Base-by-base conservation (phyloP, 2,888 invertebrate species). In the Polyommatus iphigenia region DNA sequence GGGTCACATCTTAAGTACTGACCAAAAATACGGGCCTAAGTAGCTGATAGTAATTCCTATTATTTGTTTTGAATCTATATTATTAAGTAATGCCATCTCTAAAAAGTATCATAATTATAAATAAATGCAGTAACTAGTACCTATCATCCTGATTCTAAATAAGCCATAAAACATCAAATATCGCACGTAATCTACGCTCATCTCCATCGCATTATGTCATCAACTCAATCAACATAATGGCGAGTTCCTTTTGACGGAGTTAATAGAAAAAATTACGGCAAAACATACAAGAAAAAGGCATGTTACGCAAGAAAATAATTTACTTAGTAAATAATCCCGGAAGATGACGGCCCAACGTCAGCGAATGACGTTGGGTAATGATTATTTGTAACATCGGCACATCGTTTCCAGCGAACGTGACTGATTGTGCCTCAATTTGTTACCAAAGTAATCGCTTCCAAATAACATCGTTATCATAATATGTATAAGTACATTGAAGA, bases 351-450 rank as follows among this genome's bases (percentile, higher is more conserved):
- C 8, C 24, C 41, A 54, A 54, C 73, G 73, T 73, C 59, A 71
- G 50, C 71, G 20, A 73, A 72, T 57, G 57, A 36, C 57, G 20
- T 78, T 78, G 72, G 24, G 78, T 24, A 78, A 78, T 57, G 24
- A 59, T 78, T 78, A 46, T 78, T 79, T 78, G 80, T 79, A 78
- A 77, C 79, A 80, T 78, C 78, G 62, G 79, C 76, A 76, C 57
- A 67, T 80, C 50, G 5, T 75, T 29, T 18, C 50, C 24, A 29
- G 24, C 7, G 20, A 41, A 46, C 50, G 75, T 75, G 50, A 67
- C 67, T 32, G 67, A 67, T 32, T 67, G 67, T 67, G 18, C 67
- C 67, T 67, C 67, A 67, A 67, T 18, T 67, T 67, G 29, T 15
- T 29, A 32, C 67, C 6, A 18, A 67, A 67, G 24, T 62, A 29